Evolutionary conservation across 2,113 vertebrate genomes (phyloP), one percentile per base, ranked within the genome.

Genomic region (Catagonus wagneri): DNA sequence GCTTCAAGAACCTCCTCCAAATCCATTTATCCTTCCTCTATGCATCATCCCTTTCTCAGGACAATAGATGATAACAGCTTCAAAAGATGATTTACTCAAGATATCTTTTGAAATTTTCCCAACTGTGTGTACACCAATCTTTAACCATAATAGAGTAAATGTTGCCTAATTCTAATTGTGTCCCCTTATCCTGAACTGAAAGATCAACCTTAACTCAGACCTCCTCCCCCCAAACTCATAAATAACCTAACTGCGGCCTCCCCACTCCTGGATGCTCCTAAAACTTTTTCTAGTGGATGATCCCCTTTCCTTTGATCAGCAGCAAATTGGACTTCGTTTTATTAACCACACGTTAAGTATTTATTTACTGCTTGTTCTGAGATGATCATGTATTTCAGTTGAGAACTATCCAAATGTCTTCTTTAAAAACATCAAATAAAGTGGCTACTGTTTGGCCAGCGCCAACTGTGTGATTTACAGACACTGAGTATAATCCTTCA

Each of bases 381-480:
- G 63, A 52, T 83, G 17, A 29, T 54, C 36, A 65, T 23, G 17
- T 8, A 27, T 93, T 93, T 89, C 32, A 52, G 34, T 11, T 93
- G 87, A 36, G 71, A 84, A 87, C 44, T 66, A n/a, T 76, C 60
- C 71, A 84, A 69, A 61, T 85, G 52, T 36, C 69, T 93, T 87
- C 65, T 84, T 91, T 89, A 1, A 72, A 93, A 89, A 80, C 22
- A 80, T 85, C 29, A 81, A 52, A 50, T 32, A 83, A 93, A 95
- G 68, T 16, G 68, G 11, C 39, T 60, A 66, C 27, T 27, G 22
- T 91, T 85, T 34, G 8, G 13, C 11, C 3, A 13, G 39, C 34
- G 25, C 54, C 58, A 63, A 10, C 74, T 60, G 7, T 39, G 32
- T 19, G 32, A 86, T 80, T 69, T 80, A 90, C 13, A 60, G 83